Evolutionary conservation across 2,888 invertebrate genomes (phyloP).

Genomic region (Drosophila antonietae): DNA sequence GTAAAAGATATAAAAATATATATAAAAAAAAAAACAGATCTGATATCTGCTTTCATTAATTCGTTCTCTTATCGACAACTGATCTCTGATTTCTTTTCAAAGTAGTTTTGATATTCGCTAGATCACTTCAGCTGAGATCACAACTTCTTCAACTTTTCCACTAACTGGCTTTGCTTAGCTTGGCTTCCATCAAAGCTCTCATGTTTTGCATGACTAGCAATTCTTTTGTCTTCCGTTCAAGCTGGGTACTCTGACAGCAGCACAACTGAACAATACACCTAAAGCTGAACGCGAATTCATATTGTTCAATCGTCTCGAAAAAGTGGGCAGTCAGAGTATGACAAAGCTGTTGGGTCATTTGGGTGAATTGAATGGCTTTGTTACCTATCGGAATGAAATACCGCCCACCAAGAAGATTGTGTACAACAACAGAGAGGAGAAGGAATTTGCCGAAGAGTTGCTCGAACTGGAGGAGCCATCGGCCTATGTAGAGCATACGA

Average conservation of each 20-base stretch:
- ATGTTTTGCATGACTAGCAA: conserved; percentile 7
- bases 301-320: conserved; percentile 95
- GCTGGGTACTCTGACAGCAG: conserved; percentile 61
- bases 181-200: not conserved
- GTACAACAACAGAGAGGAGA: conserved; percentile 86
- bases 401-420: conserved; percentile 88
- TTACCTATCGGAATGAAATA: conserved; percentile 88
- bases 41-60: not conserved
- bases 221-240: conserved; percentile 48
- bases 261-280: conserved; percentile 76
- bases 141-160: conserved; percentile 21
- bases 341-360: conserved; percentile 91
- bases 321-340: conserved; percentile 95
- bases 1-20: no score
- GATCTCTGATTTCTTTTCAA: not conserved
- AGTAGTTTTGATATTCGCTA: not conserved
- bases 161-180: conserved; percentile 34
- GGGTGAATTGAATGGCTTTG: conserved; percentile 76
- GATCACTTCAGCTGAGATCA: not conserved
- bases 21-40: not conserved
- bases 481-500: conserved; percentile 94
- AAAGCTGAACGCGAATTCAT: conserved; percentile 87
- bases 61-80: not conserved
- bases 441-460: conserved; percentile 87
- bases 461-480: conserved; percentile 89